These are phyloP conservation scores for Drosophila pseudoananassae DNA, from an alignment of 1,140 invertebrate species.

Conservation along the genomic window DNA sequence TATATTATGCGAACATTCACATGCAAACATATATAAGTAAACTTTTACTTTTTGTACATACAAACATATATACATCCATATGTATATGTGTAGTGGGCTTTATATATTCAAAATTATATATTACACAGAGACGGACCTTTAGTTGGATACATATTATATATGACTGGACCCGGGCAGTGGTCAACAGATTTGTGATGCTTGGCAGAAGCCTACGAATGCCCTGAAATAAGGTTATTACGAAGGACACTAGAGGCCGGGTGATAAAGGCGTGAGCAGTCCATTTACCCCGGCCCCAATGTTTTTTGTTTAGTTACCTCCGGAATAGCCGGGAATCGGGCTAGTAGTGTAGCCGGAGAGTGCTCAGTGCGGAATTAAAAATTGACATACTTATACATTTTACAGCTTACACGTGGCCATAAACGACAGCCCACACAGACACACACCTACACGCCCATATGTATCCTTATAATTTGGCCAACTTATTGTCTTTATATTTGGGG, in stretches of 20 bases:
- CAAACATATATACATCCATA: slow-evolving; percentile 6
- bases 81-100: slow-evolving; percentile 11
- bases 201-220: slow-evolving; percentile 68
- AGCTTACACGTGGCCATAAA: slow-evolving; percentile 67
- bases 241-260: slow-evolving; percentile 43
- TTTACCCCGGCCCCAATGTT: slow-evolving; percentile 32
- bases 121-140: slow-evolving; percentile 13
- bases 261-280: slow-evolving; percentile 24
- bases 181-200: slow-evolving; percentile 74
- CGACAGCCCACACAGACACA: slow-evolving; percentile 13
- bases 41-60: slow-evolving; percentile 37
- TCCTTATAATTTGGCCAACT: slow-evolving; percentile 8
- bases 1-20: slow-evolving; percentile 73
- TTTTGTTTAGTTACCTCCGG: slow-evolving; percentile 75
- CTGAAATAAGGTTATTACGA: slow-evolving; percentile 60
- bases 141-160: slow-evolving; percentile 48
- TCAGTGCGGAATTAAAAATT: slow-evolving; percentile 66
- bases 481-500: slow-evolving; percentile 23
- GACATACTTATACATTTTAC: slow-evolving; percentile 68
- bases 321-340: slow-evolving; percentile 60
- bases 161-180: slow-evolving; percentile 52
- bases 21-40: slow-evolving; percentile 28
- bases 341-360: slow-evolving; percentile 69
- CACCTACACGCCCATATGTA: slow-evolving; percentile 19
- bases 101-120: slow-evolving; percentile 51